Evolutionary conservation across 2,888 invertebrate genomes (phyloP), one percentile per base, ranked within the genome.

Genomic region (Caenorhabditis sp.): DNA sequence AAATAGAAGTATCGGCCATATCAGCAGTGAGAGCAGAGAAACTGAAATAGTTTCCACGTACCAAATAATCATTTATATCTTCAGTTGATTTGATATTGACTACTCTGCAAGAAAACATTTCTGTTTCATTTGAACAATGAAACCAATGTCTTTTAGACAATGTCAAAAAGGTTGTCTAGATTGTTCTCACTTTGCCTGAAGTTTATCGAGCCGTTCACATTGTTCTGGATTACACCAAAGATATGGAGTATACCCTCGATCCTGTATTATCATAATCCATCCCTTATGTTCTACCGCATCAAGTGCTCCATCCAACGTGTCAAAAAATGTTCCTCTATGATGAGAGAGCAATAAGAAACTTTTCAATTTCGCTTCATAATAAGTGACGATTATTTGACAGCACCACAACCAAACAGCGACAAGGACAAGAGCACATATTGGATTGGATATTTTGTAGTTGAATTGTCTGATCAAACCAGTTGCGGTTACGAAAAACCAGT

Each of bases 291-390:
- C 62, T 10, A 63, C 71, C 2, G 78, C 74, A 38, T 78, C 78
- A 0, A 78, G 59, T 38, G 76, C 71, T 2, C 71, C 76, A 65
- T 76, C 74, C 50, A 78, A 56, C 1, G 70, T 76, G 26, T 73
- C 66, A 60, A 78, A 78, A 25, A 67, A 71, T 4, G 78, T 76
- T 4, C 78, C 78, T n/a, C 74, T 50, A 21, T 68, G 67, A 49
- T 76, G 74, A 7, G 78, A 74, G 7, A 78, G 61, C 0, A 73
- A 69, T 7, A 78, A 71, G 57, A 78, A 78, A 65, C 74, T 76
- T 43, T 76, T 76, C 0, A 78, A 61, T 36, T 78, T 78, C 23
- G 75, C 75, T 38, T 75, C 70, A 27, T 75, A 75, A 49, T 70
- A 75, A 27, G 75, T 70, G 43, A 75, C 70, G 5, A 70, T 70